Evolutionary conservation across 2,113 vertebrate genomes (phyloP).

Genomic region (Phyllopteryx taeniolatus): DNA sequence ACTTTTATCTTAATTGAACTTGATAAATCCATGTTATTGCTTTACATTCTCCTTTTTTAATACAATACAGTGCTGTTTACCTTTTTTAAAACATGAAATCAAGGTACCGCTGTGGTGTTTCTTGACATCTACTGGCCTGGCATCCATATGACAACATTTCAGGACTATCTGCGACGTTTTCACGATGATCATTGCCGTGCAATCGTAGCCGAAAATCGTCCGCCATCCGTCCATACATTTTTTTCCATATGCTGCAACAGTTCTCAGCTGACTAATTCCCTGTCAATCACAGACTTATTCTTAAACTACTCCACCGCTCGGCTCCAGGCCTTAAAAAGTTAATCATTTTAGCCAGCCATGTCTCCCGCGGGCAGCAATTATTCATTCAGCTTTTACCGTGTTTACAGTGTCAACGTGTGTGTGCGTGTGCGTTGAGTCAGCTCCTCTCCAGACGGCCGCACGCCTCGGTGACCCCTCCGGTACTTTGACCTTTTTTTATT

Average conservation of each 20-base stretch:
- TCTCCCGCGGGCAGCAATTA: neutral
- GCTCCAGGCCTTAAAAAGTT: neutral
- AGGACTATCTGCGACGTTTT: neutral
- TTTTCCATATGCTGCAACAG: neutral
- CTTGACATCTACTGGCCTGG: neutral
- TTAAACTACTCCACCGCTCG: neutral
- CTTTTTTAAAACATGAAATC: neutral
- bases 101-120: neutral
- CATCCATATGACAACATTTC: neutral
- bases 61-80: no score
- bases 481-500: slow-evolving; percentile 20
- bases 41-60: no score
- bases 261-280: neutral
- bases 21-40: no score
- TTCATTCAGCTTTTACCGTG: neutral
- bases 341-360: neutral
- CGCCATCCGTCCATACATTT: neutral
- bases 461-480: neutral
- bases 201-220: neutral
- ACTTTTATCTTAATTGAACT: no score
- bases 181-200: neutral
- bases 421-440: slow-evolving; percentile 11
- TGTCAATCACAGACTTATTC: neutral
- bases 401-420: slow-evolving; percentile 30
- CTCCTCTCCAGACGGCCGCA: slow-evolving; percentile 8